phyloP scores from a whole-genome alignment of 2,113 vertebrate species.

The Onychostruthus taczanowskii region DNA sequence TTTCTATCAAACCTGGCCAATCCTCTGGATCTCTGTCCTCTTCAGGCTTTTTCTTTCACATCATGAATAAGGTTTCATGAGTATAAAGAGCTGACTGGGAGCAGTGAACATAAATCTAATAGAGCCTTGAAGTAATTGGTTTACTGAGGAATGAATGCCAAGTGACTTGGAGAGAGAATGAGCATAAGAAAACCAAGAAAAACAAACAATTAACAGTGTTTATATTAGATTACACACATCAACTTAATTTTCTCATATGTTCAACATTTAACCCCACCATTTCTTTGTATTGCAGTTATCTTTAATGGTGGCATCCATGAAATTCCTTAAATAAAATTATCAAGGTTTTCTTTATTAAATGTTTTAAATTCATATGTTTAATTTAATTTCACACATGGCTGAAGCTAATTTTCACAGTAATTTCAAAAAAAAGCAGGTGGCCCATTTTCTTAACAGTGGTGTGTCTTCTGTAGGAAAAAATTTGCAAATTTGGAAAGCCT shows the following conservation, averaged over 20 bases:
- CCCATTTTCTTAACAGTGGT: background rate
- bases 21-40: background rate
- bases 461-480: background rate
- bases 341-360: background rate
- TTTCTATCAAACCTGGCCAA: background rate
- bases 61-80: background rate
- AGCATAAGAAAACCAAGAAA: background rate
- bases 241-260: background rate
- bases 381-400: background rate
- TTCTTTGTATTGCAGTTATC: background rate
- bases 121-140: background rate
- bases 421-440: background rate
- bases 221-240: background rate
- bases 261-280: background rate
- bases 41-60: background rate
- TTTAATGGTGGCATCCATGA: background rate
- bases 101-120: background rate
- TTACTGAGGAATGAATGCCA: background rate
- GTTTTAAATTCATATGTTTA: background rate
- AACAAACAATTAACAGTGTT: conserved; percentile 7
- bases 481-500: background rate
- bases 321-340: background rate
- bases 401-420: background rate
- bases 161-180: background rate
- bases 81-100: background rate